A percentile compares a stretch with the other conserved stretches of the same genome.
phyloP scores from a whole-genome alignment of 2,797 vertebrate genomes.

The Myripristis jacobus region DNA sequence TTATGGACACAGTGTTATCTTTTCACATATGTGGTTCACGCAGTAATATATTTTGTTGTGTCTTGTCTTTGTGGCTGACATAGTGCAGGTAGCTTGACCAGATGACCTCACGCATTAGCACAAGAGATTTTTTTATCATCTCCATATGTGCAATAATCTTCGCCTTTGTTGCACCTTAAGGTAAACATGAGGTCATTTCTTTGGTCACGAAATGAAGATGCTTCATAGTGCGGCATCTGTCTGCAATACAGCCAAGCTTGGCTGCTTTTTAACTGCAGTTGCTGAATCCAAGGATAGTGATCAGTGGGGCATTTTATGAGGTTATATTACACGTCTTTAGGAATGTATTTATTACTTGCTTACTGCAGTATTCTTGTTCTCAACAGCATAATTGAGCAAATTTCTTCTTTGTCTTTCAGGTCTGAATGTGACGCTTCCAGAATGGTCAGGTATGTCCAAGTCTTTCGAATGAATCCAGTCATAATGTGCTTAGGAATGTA shows the following conservation, averaged over 20 bases:
- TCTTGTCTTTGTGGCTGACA: background rate
- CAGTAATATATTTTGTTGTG: background rate
- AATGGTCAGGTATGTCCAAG: conserved; percentile 86
- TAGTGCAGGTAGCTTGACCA: background rate
- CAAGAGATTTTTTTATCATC: conserved; percentile 2
- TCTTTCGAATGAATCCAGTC: background rate
- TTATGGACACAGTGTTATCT: background rate
- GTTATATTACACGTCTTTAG: conserved; percentile 33
- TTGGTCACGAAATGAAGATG: conserved; percentile 26
- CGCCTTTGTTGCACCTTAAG: conserved; percentile 25
- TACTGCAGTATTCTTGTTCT: conserved; percentile 35
- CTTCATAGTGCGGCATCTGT: conserved; percentile 14
- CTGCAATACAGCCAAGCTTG: conserved; percentile 10
- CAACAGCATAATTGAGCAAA: conserved; percentile 30
- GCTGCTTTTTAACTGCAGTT: conserved; percentile 34
- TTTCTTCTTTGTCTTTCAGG: conserved; percentile 81
- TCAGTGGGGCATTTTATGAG: conserved; percentile 53
- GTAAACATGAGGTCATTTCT: conserved; percentile 19
- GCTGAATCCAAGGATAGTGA: conserved; percentile 56
- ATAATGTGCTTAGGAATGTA: background rate
- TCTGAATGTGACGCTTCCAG: conserved; percentile 85
- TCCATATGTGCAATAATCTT: background rate
- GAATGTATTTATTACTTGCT: conserved; percentile 11
- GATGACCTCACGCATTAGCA: background rate
- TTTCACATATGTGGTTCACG: background rate